These are phyloP conservation scores for Scaptomyza hsui DNA, from an alignment of 1,140 invertebrate species.

Conservation along the genomic window DNA sequence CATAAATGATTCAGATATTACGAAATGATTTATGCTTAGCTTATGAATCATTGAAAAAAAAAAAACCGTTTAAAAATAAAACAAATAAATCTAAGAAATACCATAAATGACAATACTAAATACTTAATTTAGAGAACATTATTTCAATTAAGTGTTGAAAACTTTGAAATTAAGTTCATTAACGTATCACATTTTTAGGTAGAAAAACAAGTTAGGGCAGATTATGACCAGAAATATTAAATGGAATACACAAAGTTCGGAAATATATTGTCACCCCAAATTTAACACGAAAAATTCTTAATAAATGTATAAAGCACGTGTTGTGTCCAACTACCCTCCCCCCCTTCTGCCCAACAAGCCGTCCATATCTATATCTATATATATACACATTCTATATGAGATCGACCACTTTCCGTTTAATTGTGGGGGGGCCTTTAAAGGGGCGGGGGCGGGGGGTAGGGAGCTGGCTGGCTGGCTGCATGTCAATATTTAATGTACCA, in stretches of 20 bases:
- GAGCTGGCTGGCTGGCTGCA: conserved; percentile 17
- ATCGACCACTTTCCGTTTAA: conserved; percentile 43
- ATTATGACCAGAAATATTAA: no score
- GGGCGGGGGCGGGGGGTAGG: no score
- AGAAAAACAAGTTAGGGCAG: no score
- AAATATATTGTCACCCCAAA: no score
- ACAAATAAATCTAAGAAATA: no score
- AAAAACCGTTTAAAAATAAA: not conserved
- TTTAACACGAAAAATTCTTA: no score
- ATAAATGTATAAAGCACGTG: conserved; percentile 46
- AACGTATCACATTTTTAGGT: no score
- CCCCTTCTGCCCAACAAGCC: not conserved
- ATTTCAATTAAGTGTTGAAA: no score
- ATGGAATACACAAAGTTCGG: no score
- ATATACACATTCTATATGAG: conserved; percentile 6
- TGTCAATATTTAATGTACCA: conserved; percentile 44
- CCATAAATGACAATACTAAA: no score
- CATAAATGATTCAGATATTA: conserved; percentile 27
- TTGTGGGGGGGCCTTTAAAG: not conserved
- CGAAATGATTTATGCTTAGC: conserved; percentile 9
- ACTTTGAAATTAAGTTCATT: no score
- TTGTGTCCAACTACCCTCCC: conserved; percentile 17
- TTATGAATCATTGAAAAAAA: conserved; percentile 22
- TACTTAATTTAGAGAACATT: no score
- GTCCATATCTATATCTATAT: not conserved